Percentiles rank a stretch among this genome's conserved stretches.
phyloP scores from a whole-genome alignment of 1,140 invertebrate species.

The Drosophila athabasca region DNA sequence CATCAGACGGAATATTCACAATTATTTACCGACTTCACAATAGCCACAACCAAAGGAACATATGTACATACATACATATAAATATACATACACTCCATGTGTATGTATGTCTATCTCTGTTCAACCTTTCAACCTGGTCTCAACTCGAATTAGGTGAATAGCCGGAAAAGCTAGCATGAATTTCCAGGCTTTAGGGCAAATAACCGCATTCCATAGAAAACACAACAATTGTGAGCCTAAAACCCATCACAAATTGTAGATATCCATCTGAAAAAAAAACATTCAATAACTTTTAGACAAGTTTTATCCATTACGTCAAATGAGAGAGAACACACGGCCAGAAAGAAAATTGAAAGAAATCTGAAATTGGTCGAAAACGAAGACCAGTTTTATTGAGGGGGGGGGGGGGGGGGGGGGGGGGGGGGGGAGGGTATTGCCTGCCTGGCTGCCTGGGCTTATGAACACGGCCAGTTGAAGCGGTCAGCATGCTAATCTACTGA shows the following conservation, averaged over 20 bases:
- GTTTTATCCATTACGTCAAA: constrained; percentile 69
- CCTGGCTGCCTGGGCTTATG: constrained; percentile 1
- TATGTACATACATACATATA: no score
- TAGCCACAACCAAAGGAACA: no score
- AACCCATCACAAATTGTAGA: constrained; percentile 51
- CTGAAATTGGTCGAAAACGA: constrained; percentile 47
- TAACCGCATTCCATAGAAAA: constrained; percentile 18
- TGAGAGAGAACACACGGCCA: constrained; percentile 30
- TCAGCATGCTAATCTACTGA: constrained; percentile 58
- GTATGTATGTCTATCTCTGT: no score
- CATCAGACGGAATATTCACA: no score
- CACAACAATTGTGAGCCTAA: constrained; percentile 21
- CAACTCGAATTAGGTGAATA: no score
- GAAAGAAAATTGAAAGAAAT: constrained; percentile 23
- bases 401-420: background rate
- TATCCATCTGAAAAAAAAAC: constrained; percentile 61
- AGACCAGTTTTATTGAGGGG: constrained; percentile 6
- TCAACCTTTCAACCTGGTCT: no score
- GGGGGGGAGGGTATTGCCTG: background rate
- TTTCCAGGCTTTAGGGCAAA: constrained; percentile 12
- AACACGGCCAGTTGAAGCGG: constrained; percentile 11
- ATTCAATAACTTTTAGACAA: constrained; percentile 64
- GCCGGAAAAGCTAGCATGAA: background rate
- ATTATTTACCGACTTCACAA: no score
- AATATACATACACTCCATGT: no score